Evolutionary conservation across 2,888 invertebrate genomes (phyloP), one percentile per base, ranked within the genome.

Genomic region (Aphrophora alni): DNA sequence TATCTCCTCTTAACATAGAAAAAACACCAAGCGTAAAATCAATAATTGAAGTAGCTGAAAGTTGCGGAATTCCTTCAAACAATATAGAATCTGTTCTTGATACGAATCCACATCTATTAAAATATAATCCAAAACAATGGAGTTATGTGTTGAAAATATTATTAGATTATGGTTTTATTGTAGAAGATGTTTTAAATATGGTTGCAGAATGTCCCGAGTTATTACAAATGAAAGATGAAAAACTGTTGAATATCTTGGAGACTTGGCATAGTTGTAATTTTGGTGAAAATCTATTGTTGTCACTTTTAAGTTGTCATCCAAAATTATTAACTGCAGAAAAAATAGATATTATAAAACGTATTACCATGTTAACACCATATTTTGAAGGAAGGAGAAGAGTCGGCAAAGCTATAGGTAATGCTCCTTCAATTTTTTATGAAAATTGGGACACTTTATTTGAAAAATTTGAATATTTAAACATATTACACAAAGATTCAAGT

Each of bases 401-500:
- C 0, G 78, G 78, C 14, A 78, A 78, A 27, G 21, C 73, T 12
- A 12, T 78, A 1, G 17, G 71, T 27, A 10, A 28, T 2, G 78
- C 81, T 25, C 83, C 83, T 12, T 59, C 79, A 38, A 77, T 77
- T 14, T 26, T 83, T 0, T 26, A 38, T 59, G 77, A 83, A 73
- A 79, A 69, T 10, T 44, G 24, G 68, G 68, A 76, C 14, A 72
- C 26, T 38, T 26, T 78, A 14, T 10, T 44, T 33, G 44, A 77
- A 5, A 83, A 83, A 26, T n/a, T 83, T 2, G 77, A 82, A 28
- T 83, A 81, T 28, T 69, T 82, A 27, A 77, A 81, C 21, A 51
- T 33, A 28, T 75, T 83, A 59, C 76, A 76, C 5, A 72, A 74
- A 5, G 77, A 81, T 7, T 75, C 80, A 44, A 28, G 72, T 28